These are phyloP conservation scores for Aphodius granarius DNA, from an alignment of 2,888 invertebrate species.

Conservation along the genomic window DNA sequence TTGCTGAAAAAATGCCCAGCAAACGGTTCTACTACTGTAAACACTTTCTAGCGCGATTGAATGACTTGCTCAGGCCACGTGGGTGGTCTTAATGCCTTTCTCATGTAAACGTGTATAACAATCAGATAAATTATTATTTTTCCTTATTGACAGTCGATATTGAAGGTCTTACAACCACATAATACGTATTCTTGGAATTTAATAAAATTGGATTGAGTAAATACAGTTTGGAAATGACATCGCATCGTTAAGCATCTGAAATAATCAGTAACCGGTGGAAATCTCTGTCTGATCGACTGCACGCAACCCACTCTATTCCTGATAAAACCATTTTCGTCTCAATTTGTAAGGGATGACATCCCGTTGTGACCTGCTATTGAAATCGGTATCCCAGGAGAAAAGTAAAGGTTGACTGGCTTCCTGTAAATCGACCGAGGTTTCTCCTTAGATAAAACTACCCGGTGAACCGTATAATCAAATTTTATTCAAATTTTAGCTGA, in stretches of 20 bases:
- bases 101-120: not conserved
- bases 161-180: not conserved
- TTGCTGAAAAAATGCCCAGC: not conserved
- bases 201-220: too few species aligned
- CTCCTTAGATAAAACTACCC: not conserved
- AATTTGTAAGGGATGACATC: not conserved
- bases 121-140: not conserved
- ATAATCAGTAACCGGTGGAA: not conserved
- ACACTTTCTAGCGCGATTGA: not conserved
- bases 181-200: not conserved
- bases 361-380: not conserved
- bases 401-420: not conserved
- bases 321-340: not conserved
- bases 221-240: not conserved
- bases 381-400: not conserved
- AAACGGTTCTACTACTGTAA: not conserved
- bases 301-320: not conserved
- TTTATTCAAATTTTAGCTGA: not conserved
- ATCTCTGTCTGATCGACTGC: not conserved
- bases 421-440: not conserved
- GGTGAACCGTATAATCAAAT: not conserved
- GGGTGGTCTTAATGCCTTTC: not conserved
- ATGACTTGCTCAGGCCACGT: not conserved
- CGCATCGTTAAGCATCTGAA: not conserved
- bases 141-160: not conserved